Conservation (phyloP, 2,113 vertebrate genomes). For the Alligator sinensis region DNA sequence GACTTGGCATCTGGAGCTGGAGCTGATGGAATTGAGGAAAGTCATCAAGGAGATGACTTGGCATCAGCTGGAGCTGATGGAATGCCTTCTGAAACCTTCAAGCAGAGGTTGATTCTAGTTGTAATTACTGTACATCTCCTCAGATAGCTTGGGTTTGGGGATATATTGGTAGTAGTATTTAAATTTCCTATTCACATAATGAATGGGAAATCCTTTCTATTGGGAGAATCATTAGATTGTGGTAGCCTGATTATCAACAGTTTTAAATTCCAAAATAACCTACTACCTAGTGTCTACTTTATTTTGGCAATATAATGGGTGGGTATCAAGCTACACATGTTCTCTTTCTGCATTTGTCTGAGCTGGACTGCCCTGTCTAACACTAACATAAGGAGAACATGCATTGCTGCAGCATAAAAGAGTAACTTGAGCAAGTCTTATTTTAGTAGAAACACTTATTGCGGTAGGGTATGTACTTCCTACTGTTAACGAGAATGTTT, state of each 20-base stretch:
- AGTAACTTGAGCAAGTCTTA: neutral
- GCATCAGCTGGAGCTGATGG: too few species aligned
- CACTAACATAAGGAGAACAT: neutral
- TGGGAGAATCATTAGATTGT: neutral
- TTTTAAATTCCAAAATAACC: neutral
- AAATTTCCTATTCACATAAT: neutral
- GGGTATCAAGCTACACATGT: too few species aligned
- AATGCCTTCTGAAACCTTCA: too few species aligned
- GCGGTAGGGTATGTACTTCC: neutral
- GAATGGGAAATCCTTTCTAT: neutral
- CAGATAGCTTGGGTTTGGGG: neutral
- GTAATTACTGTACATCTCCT: constrained; percentile 30
- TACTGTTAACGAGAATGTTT: neutral
- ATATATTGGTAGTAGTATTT: constrained; percentile 5
- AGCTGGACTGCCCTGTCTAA: constrained; percentile 23
- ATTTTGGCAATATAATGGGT: neutral
- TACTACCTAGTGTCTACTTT: neutral
- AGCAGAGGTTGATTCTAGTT: neutral
- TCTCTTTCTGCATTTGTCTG: neutral
- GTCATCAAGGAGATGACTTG: too few species aligned
- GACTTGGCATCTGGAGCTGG: too few species aligned
- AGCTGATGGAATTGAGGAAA: too few species aligned
- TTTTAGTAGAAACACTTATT: neutral
- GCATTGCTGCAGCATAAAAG: neutral
- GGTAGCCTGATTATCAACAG: neutral